These are phyloP conservation scores for Paelopatides confundens DNA, from an alignment of 53 echinoderm and acorn worm species.

Conservation along the genomic window DNA sequence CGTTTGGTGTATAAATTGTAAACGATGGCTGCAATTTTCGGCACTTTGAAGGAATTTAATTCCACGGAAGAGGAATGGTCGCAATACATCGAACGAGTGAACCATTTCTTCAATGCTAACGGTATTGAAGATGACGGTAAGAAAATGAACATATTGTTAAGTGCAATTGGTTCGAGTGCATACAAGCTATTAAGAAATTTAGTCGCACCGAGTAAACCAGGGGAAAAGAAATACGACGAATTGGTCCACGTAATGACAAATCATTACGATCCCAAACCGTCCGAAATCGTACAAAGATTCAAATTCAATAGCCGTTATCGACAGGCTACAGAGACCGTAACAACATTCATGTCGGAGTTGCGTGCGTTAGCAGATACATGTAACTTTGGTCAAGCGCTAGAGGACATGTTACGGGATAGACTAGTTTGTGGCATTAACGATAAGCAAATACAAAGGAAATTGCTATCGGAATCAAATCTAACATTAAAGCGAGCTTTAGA, in stretches of 20 bases:
- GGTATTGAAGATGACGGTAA: not conserved
- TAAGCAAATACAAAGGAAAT: too few relatives aligned
- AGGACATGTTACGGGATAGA: slow-evolving; percentile 44
- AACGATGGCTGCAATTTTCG: too few relatives aligned
- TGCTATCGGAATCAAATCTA: too few relatives aligned
- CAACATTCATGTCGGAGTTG: slow-evolving; percentile 24
- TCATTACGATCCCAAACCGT: too few relatives aligned
- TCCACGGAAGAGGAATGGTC: slow-evolving; percentile 25
- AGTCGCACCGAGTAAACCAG: slow-evolving; percentile 49
- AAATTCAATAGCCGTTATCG: too few relatives aligned
- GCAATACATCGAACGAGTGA: slow-evolving; percentile 13
- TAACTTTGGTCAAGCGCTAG: slow-evolving; percentile 40
- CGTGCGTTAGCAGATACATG: slow-evolving; percentile 36
- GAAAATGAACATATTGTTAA: not conserved
- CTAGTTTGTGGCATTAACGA: too few relatives aligned
- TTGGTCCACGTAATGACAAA: too few relatives aligned
- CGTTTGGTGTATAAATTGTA: too few relatives aligned
- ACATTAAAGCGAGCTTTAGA: slow-evolving; percentile 44
- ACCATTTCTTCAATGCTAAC: slow-evolving; percentile 29
- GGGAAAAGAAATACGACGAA: too few relatives aligned
- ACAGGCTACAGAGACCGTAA: too few relatives aligned
- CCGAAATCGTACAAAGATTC: too few relatives aligned
- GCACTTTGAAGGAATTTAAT: too few relatives aligned
- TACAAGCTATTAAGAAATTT: slow-evolving; percentile 39
- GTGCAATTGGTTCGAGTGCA: not conserved